Percentiles rank a stretch among this genome's conserved stretches.
phyloP scores from a whole-genome alignment of 2,797 vertebrate genomes.

The Limnodromus scolopaceus region DNA sequence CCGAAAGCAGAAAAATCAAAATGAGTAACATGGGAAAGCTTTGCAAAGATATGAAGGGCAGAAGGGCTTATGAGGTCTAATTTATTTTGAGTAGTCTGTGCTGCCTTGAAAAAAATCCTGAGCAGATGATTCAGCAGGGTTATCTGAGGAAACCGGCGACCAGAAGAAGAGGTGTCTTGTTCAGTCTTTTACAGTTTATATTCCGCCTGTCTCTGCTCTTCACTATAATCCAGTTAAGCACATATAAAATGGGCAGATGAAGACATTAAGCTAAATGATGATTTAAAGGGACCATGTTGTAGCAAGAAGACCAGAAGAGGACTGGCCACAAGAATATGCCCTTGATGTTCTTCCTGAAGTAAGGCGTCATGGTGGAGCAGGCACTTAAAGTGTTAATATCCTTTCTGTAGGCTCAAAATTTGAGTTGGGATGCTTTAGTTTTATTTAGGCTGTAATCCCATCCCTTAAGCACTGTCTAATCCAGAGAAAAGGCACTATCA shows the following conservation, averaged over 20 bases:
- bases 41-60: not conserved
- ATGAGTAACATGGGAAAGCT: not conserved
- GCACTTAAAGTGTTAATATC: not conserved
- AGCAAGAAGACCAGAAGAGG: not conserved
- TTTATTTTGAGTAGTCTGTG: not conserved
- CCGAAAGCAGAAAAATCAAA: not conserved
- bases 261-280: not conserved
- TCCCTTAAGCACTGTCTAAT: not conserved
- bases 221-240: not conserved
- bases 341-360: not conserved
- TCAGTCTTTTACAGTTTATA: not conserved
- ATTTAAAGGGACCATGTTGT: not conserved
- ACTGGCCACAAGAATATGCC: not conserved
- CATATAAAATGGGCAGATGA: not conserved
- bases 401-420: not conserved
- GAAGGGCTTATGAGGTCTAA: not conserved
- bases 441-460: slow-evolving; percentile 3
- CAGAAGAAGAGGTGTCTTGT: not conserved
- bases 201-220: slow-evolving; percentile 6
- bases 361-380: not conserved
- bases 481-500: not conserved
- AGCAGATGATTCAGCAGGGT: slow-evolving; percentile 30
- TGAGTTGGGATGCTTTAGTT: not conserved
- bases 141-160: slow-evolving; percentile 16
- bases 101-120: not conserved